Evolutionary conservation across 2,113 vertebrate species (phyloP).

Genomic region (Bettongia penicillata): DNA sequence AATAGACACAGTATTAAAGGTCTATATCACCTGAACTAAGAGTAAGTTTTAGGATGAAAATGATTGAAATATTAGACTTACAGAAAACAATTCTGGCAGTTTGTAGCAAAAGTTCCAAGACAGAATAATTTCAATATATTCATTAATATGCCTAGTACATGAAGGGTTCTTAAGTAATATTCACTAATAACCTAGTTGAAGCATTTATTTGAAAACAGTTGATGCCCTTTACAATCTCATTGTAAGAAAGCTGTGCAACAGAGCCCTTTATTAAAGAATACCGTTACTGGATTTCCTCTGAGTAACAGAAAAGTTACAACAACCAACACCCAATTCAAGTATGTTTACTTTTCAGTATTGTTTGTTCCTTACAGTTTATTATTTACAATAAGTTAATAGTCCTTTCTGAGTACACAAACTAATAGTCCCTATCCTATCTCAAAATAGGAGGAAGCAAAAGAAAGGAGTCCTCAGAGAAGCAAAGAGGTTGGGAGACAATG

Average conservation of each 20-base stretch:
- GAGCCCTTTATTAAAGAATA: conserved; percentile 20
- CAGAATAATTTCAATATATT: background rate
- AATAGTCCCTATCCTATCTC: background rate
- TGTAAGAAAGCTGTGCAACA: conserved; percentile 41
- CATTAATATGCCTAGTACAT: background rate
- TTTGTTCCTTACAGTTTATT: conserved; percentile 41
- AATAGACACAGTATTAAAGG: background rate
- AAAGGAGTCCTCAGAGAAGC: background rate
- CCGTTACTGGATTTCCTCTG: background rate
- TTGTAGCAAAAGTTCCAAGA: background rate
- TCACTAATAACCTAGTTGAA: conserved; percentile 21
- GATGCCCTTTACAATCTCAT: conserved; percentile 9
- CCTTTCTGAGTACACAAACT: background rate
- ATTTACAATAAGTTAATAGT: conserved; percentile 36
- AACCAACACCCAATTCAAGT: background rate
- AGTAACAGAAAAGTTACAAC: conserved; percentile 4
- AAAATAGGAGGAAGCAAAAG: background rate
- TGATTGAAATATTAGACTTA: background rate
- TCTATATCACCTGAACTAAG: background rate
- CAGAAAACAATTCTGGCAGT: conserved; percentile 5
- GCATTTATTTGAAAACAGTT: conserved; percentile 38
- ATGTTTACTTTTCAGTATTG: conserved; percentile 42
- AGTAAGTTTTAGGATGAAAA: background rate
- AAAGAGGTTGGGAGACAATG: background rate
- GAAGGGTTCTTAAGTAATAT: background rate